Conservation (phyloP, 2,888 invertebrate genomes). For the Cepaea hortensis region DNA sequence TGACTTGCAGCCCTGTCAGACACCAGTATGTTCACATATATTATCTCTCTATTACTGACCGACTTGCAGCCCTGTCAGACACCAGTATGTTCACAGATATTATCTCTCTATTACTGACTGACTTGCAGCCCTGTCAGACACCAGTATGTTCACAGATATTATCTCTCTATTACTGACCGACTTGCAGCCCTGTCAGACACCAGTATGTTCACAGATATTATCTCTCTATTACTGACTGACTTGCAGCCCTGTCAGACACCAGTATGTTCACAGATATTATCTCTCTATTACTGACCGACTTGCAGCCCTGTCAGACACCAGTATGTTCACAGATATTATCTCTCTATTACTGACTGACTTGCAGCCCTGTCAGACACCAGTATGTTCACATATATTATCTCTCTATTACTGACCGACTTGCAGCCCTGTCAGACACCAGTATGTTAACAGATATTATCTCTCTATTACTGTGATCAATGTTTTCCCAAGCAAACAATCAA, state of each 20-base stretch:
- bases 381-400: not conserved
- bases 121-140: slow-evolving; percentile 76
- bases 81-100: not conserved
- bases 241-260: slow-evolving; percentile 75
- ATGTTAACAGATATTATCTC: not conserved
- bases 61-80: slow-evolving; percentile 76
- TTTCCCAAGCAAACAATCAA: no score
- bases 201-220: not conserved
- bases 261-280: not conserved
- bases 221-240: slow-evolving; percentile 73
- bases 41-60: slow-evolving; percentile 56
- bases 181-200: slow-evolving; percentile 76
- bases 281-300: slow-evolving; percentile 74
- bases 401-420: slow-evolving; percentile 76
- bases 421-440: slow-evolving; percentile 74
- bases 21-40: not conserved
- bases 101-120: slow-evolving; percentile 61
- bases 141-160: not conserved
- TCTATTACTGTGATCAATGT: no score
- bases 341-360: slow-evolving; percentile 75
- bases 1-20: slow-evolving; percentile 76
- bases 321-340: not conserved
- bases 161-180: slow-evolving; percentile 64
- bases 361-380: slow-evolving; percentile 74
- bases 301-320: slow-evolving; percentile 74